Evolutionary conservation across 2,888 invertebrate genomes (phyloP), one percentile per base, ranked within the genome.

Genomic region (Pachycephus smyrnensis): DNA sequence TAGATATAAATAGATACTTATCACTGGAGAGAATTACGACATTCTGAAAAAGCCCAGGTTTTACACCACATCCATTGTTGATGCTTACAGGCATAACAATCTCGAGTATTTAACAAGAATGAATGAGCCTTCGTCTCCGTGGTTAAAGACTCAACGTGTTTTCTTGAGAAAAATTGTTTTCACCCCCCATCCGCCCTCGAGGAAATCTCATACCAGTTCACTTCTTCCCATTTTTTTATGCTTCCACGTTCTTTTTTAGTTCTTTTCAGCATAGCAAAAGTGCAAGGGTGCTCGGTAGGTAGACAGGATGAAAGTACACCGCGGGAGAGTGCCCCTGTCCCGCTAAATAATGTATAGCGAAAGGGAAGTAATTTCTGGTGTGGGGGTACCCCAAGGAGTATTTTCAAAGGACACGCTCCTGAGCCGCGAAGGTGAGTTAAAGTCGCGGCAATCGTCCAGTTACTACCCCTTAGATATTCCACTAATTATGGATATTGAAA

Each of bases 401-500:
- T 55, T 55, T 55, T 23, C 55, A 55, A 23, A 33, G 33, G 73
- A 33, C 12, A 73, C 31, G 73, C 31, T 73, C 31, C 12, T 30
- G 73, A 11, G 31, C 31, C 31, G 71, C 31, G 1, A 33, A 71
- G 71, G 12, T 71, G 71, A 55, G 55, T 23, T 55, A 23, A 55
- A 23, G 55, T 55, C 55, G 23, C 23, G 55, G 23, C 23, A 55
- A 55, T 55, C 55, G 23, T 55, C 55, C 9, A 6, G 1, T 55
- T 23, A 9, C 9, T 55, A 9, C 1, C 71, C 1, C 31, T 33
- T 31, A 31, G 71, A 71, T 31, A 71, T 32, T 12, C 12, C 31
- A 9, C 12, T 83, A 81, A 86, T 85, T 84, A 85, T 78, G 81
- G 83, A 85, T 86, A 84, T 82, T 81, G 84, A 85, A 84, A 83